Evolutionary conservation across 1,140 invertebrate genomes (phyloP).

Genomic region (Sinonovacula constricta): DNA sequence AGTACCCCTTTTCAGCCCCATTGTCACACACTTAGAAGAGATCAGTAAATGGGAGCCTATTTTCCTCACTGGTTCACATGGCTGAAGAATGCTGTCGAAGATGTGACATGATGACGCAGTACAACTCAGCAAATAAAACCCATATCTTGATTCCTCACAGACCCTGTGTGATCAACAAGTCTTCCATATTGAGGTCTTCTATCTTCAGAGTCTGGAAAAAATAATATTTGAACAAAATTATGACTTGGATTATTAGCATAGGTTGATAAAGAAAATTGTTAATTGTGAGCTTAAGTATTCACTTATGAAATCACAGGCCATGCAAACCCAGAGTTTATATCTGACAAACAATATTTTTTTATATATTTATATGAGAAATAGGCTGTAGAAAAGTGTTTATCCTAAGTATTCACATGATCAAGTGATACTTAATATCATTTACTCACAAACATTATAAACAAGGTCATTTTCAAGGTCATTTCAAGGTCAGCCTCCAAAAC

Average conservation of each 20-base stretch:
- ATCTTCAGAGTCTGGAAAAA: conserved; percentile 66
- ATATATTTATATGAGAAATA: neutral
- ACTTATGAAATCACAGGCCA: neutral
- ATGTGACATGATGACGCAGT: too few relatives aligned
- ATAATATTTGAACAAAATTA: neutral
- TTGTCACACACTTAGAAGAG: too few relatives aligned
- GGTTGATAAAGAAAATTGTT: neutral
- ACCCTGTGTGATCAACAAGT: conserved; percentile 60
- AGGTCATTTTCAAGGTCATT: neutral
- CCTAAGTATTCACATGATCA: too few relatives aligned
- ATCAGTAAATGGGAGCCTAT: too few relatives aligned
- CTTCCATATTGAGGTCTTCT: conserved; percentile 59
- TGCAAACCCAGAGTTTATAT: neutral
- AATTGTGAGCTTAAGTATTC: neutral
- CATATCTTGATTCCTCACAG: conserved; percentile 11
- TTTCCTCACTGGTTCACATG: too few relatives aligned
- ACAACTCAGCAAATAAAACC: too few relatives aligned
- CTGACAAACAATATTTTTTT: neutral
- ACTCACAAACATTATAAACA: neutral
- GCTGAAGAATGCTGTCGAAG: too few relatives aligned
- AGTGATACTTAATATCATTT: too few relatives aligned
- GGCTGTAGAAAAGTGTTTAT: neutral
- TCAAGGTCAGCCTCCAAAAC: neutral
- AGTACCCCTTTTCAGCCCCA: too few relatives aligned
- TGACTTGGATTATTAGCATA: neutral